These are phyloP conservation scores for Andrena minutula DNA, from an alignment of 2,888 invertebrate genomes.

Conservation along the genomic window DNA sequence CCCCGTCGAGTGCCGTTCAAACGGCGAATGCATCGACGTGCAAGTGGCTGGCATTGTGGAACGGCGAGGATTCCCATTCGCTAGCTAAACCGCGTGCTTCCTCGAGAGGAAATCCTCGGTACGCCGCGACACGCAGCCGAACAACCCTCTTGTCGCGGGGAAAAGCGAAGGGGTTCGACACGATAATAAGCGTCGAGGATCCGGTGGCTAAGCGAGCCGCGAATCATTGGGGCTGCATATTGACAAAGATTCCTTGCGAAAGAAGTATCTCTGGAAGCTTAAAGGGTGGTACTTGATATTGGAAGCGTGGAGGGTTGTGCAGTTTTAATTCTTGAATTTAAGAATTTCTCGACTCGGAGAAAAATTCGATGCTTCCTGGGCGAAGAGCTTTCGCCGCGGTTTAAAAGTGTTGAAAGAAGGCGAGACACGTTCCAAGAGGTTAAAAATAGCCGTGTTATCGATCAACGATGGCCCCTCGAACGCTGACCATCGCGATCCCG, in stretches of 20 bases:
- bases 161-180: not conserved
- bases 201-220: too few relatives aligned
- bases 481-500: not conserved
- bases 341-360: too few relatives aligned
- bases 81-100: constrained; percentile 43
- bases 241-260: too few relatives aligned
- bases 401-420: too few relatives aligned
- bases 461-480: not conserved
- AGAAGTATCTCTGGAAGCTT: not conserved
- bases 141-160: constrained; percentile 25
- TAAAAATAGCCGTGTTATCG: not conserved
- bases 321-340: too few relatives aligned
- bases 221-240: too few relatives aligned
- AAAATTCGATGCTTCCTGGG: too few relatives aligned
- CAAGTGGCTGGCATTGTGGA: constrained; percentile 37
- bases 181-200: too few relatives aligned
- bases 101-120: constrained; percentile 39
- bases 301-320: too few relatives aligned
- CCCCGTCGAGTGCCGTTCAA: constrained; percentile 20
- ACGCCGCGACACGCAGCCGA: constrained; percentile 37
- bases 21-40: constrained; percentile 23
- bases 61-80: constrained; percentile 36
- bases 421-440: too few relatives aligned
- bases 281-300: too few relatives aligned
- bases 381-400: too few relatives aligned